Evolutionary conservation across 2,797 vertebrate species (phyloP).

Genomic region (Characodon lateralis): DNA sequence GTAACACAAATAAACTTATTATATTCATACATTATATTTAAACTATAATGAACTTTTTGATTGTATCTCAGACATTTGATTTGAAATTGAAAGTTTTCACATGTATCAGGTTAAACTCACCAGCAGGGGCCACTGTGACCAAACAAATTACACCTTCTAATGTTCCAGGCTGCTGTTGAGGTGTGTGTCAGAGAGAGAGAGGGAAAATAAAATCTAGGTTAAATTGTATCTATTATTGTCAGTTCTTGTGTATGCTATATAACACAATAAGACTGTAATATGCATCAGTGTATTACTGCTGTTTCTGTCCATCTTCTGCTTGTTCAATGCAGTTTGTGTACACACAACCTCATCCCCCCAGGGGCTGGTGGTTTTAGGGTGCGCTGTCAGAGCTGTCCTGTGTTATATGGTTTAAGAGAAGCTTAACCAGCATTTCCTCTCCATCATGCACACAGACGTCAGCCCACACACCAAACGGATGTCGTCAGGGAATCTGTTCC

Average conservation of each 20-base stretch:
- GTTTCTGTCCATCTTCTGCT: background rate
- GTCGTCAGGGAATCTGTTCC: slow-evolving; percentile 48
- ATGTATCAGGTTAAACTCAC: background rate
- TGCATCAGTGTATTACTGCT: slow-evolving; percentile 3
- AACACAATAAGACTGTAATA: slow-evolving; percentile 3
- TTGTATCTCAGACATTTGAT: background rate
- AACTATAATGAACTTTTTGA: background rate
- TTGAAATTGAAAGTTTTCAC: background rate
- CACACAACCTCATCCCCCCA: slow-evolving; percentile 44
- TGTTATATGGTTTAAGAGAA: slow-evolving; percentile 59
- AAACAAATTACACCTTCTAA: slow-evolving; percentile 2
- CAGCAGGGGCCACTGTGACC: slow-evolving; percentile 72
- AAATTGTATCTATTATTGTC: slow-evolving; percentile 16
- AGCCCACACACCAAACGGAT: slow-evolving; percentile 43
- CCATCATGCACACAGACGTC: slow-evolving; percentile 44
- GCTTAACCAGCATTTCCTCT: slow-evolving; percentile 61
- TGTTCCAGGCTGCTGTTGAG: background rate
- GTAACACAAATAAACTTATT: too few species aligned
- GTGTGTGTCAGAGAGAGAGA: slow-evolving; percentile 7
- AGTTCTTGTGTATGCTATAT: background rate
- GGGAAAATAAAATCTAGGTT: slow-evolving; percentile 4
- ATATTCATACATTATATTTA: too few species aligned
- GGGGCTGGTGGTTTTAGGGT: slow-evolving; percentile 45
- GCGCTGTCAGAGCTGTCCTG: slow-evolving; percentile 45
- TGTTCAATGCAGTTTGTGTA: slow-evolving; percentile 32